Evolutionary conservation across 2,888 invertebrate species (phyloP).

Genomic region (Phengaris arion): DNA sequence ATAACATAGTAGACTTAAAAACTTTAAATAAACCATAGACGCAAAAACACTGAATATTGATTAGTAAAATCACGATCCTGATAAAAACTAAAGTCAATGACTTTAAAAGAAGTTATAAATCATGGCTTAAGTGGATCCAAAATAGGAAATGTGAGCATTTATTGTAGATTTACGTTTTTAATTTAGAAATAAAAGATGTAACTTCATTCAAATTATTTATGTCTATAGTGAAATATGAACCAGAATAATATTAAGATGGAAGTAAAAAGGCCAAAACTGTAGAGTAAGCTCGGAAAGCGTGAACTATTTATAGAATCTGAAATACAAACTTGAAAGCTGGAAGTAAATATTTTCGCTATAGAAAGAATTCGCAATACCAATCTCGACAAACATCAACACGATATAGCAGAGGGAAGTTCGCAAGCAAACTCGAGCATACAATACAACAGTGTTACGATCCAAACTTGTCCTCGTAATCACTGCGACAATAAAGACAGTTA

Average conservation of each 20-base stretch:
- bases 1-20: too few species aligned
- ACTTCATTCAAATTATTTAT: not conserved
- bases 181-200: not conserved
- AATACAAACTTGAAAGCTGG: not conserved
- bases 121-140: not conserved
- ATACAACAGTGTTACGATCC: conserved; percentile 21
- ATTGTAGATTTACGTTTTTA: not conserved
- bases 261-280: not conserved
- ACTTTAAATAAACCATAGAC: not conserved
- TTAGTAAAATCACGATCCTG: not conserved
- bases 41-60: not conserved
- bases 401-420: not conserved
- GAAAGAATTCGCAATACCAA: conserved; percentile 1
- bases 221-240: not conserved
- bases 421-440: not conserved
- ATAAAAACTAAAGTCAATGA: not conserved
- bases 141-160: not conserved
- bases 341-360: not conserved
- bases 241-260: not conserved
- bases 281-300: not conserved
- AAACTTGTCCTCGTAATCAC: conserved; percentile 40
- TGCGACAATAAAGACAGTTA: conserved; percentile 45
- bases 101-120: not conserved
- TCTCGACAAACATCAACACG: not conserved
- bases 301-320: not conserved